Base-by-base conservation (phyloP, 2,888 invertebrate genomes). In the Sepiola atlantica region DNA sequence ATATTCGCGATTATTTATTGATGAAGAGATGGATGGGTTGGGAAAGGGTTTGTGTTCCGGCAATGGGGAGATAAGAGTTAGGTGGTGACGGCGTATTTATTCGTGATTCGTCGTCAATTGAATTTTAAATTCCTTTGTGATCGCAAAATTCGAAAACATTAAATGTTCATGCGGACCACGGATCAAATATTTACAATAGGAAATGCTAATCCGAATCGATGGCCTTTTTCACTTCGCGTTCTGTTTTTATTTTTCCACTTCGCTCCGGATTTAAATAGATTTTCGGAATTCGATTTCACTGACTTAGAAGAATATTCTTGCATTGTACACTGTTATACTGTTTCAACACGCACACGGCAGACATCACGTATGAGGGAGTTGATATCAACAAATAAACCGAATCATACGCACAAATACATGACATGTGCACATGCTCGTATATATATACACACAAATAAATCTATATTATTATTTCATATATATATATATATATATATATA, bases 81-180 rank as follows among this genome's bases (percentile, higher is more conserved):
- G 12, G n/a, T n/a, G n/a, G 77, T n/a, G n/a, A 77, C 77, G n/a
- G n/a, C n/a, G 16, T 14, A 77, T 16, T 16, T 32, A 77, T 32
- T 77, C 12, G n/a, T 77, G 77, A 77, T 77, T 77, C n/a, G 77
- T 77, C 77, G 77, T n/a, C 77, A 77, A 77, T 77, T 77, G 77
- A 77, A 77, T 77, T 77, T 77, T n/a, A 77, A 77, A 77, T n/a
- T 77, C 32, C 77, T n/a, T 77, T 77, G 77, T 77, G 77, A 77
- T 77, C 77, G 32, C 1, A 61, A 61, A 61, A 61, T 61, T 61
- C 61, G 24, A 21, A 61, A n/a, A 77, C 77, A 77, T 77, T 77
- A n/a, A 77, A n/a, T n/a, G n/a, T n/a, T 77, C 77, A 77, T 77
- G 77, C 77, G 77, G n/a, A 18, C 77, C 77, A 77, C 77, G 77